Conservation (phyloP, 2,888 invertebrate genomes). For the Chaitophorus viminalis region DNA sequence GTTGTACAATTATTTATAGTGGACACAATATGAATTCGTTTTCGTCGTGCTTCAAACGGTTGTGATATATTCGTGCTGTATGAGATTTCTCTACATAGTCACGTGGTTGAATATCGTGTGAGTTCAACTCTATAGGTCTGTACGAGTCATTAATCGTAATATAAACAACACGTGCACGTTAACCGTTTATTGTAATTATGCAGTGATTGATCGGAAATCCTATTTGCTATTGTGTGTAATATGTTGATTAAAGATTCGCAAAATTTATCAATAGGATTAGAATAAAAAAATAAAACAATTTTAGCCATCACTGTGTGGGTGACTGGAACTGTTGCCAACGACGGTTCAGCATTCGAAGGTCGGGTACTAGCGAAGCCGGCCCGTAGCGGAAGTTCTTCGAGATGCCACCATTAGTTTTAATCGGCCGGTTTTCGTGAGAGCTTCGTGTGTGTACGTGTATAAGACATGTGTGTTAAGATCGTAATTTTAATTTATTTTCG, state of each 20-base stretch:
- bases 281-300: conserved; percentile 16
- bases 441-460: conserved; percentile 15
- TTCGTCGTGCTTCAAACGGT: background rate
- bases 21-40: background rate
- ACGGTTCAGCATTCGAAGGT: conserved; percentile 54
- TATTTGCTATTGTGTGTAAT: background rate
- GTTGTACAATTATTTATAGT: too few species aligned
- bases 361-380: conserved; percentile 44
- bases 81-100: background rate
- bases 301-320: conserved; percentile 60
- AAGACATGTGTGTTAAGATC: background rate
- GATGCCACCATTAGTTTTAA: conserved; percentile 49
- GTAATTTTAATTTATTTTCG: background rate
- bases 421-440: conserved; percentile 56
- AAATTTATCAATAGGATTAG: background rate
- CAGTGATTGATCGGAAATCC: background rate
- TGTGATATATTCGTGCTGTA: background rate
- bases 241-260: background rate
- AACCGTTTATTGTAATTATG: conserved; percentile 1
- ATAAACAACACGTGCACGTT: background rate
- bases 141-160: conserved; percentile 25
- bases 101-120: conserved; percentile 39
- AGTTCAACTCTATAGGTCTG: conserved; percentile 1
- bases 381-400: conserved; percentile 58
- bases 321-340: conserved; percentile 56